Evolutionary conservation across 2,888 invertebrate species (phyloP), one percentile per base, ranked within the genome.

Genomic region (Pasiphila rectangulata): DNA sequence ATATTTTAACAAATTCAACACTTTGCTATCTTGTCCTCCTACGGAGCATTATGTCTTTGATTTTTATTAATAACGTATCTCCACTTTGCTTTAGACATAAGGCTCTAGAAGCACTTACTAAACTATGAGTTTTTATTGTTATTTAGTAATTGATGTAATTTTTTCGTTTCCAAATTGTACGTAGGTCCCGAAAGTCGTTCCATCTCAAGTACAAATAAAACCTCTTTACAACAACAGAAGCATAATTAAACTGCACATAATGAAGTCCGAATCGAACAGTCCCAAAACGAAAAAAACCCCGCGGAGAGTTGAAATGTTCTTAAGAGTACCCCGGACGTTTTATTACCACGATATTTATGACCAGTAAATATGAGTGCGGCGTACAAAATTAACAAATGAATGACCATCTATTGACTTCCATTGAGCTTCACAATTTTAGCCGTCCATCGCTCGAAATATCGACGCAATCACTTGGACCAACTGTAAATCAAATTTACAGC

Each of bases 371-470:
- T 79, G 72, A 77, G 67, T 70, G 71, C 67, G 61, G 64, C 63
- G 72, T 69, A 76, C 79, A 73, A 78, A 83, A 85, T 84, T 82
- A 84, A 83, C 83, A 82, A 84, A 84, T 83, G 81, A 81, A 83
- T 71, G 75, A 69, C 64, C 73, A 63, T 72, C 74, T 79, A 83
- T 79, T 85, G 80, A 83, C 73, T 63, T 72, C 74, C 79, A 83
- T 79, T 85, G 80, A 83, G 78, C 59, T 63, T 66, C 69, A 77
- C 78, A 79, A 77, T 78, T 82, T 83, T 74, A 80, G 77, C 75
- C 56, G 46, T 57, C 75, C 56, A 44, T 57, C 48, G 57, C 61
- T 64, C 67, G 66, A 69, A 75, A 75, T 71, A 75, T 69, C 68
- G 72, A 73, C 59, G 70, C 67, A 73, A 82, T 82, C 78, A 78